Conservation (phyloP, 2,888 invertebrate genomes). For the Lacanobia oleracea region DNA sequence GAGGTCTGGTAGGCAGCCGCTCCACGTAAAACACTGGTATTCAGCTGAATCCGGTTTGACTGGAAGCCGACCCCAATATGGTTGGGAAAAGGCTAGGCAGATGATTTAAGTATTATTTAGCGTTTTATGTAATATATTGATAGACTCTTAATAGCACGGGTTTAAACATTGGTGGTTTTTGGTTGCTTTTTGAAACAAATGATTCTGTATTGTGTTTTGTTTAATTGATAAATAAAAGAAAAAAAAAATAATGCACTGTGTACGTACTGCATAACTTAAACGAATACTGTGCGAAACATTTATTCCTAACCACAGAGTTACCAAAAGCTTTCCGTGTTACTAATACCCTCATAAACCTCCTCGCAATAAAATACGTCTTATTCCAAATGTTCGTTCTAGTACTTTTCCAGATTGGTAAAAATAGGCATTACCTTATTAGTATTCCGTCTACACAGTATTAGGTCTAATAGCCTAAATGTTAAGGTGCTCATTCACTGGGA, state of each 20-base stretch:
- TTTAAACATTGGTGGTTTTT: too few species aligned
- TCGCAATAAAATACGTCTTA: constrained; percentile 37
- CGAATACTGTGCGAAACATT: constrained; percentile 4
- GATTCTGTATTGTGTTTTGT: too few species aligned
- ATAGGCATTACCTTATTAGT: constrained; percentile 57
- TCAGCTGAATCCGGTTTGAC: too few species aligned
- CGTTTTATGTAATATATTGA: too few species aligned
- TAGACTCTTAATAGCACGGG: too few species aligned
- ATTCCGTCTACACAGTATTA: constrained; percentile 54
- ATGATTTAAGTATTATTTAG: too few species aligned
- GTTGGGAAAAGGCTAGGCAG: too few species aligned
- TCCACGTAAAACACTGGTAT: too few species aligned
- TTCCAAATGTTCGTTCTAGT: constrained; percentile 34
- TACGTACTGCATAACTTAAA: background rate
- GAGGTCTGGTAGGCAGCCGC: too few species aligned
- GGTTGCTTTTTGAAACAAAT: too few species aligned
- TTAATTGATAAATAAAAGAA: too few species aligned
- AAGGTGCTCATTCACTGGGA: background rate
- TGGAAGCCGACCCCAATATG: too few species aligned
- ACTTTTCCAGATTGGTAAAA: constrained; percentile 57
- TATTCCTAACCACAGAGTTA: constrained; percentile 3
- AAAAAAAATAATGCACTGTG: background rate
- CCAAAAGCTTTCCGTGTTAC: constrained; percentile 24
- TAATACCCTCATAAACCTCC: constrained; percentile 36
- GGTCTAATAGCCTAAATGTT: constrained; percentile 56